Evolutionary conservation across 2,797 vertebrate species (phyloP).

Genomic region (Silurus aristotelis): DNA sequence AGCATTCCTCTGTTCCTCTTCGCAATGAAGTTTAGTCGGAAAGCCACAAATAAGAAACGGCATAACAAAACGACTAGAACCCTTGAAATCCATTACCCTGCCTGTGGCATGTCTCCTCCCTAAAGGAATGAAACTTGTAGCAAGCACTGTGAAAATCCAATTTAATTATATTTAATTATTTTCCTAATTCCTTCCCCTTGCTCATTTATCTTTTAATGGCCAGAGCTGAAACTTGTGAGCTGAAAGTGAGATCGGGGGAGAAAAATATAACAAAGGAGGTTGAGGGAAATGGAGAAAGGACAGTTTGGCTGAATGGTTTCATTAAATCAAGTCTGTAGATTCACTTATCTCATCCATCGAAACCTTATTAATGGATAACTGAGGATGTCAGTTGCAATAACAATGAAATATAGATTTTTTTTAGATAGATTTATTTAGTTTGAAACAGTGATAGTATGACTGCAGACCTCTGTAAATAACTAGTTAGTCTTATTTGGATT

Average conservation of each 20-base stretch:
- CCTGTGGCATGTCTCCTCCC: not conserved
- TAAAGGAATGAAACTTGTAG: not conserved
- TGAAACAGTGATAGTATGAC: too few relatives aligned
- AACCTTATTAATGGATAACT: not conserved
- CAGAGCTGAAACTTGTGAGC: not conserved
- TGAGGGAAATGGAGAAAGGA: not conserved
- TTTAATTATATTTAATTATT: constrained; percentile 21
- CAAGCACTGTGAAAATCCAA: not conserved
- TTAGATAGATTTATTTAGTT: too few relatives aligned
- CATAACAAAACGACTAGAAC: not conserved
- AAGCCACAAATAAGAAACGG: not conserved
- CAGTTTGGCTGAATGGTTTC: not conserved
- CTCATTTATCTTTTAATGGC: constrained; percentile 19
- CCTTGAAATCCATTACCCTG: not conserved
- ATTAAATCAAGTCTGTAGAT: not conserved
- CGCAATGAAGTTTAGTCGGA: not conserved
- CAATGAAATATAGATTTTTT: not conserved
- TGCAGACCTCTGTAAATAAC: not conserved
- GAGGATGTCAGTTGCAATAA: not conserved
- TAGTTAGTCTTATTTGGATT: not conserved
- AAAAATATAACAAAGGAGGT: not conserved
- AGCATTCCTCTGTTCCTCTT: constrained; percentile 4
- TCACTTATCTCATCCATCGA: not conserved
- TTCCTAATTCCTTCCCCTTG: not conserved
- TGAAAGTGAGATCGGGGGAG: not conserved